Conservation (phyloP, 2,113 vertebrate species). For the Formicarius rufipectus region DNA sequence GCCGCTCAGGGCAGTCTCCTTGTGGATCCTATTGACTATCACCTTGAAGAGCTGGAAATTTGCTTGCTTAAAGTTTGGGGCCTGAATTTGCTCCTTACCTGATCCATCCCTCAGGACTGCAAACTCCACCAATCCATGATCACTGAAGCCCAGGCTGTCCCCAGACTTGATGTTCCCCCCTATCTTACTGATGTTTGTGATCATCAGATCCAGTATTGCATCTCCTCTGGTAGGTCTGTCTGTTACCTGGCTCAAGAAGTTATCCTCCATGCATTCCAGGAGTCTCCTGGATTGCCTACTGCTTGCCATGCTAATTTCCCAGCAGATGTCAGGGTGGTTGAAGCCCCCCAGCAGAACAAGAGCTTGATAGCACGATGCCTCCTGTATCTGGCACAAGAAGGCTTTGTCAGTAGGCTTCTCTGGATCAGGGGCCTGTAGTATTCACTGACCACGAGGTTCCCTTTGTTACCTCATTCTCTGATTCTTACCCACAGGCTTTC, state of each 20-base stretch:
- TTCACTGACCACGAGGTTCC: background rate
- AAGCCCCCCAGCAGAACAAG: background rate
- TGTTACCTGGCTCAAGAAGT: background rate
- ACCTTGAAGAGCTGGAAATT: background rate
- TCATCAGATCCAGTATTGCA: background rate
- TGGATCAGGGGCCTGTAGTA: background rate
- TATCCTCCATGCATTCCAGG: background rate
- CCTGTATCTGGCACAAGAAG: background rate
- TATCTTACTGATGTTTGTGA: background rate
- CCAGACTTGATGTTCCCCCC: background rate
- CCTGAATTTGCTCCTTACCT: background rate
- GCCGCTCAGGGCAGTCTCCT: background rate
- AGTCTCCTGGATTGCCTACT: background rate
- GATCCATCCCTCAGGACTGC: background rate
- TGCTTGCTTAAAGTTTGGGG: background rate
- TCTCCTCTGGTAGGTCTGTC: background rate
- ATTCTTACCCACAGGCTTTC: background rate
- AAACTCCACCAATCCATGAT: background rate
- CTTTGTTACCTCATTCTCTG: background rate
- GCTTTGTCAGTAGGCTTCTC: background rate
- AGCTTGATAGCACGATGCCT: rapidly evolving
- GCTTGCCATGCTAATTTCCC: background rate
- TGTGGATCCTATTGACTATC: background rate
- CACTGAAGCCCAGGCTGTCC: background rate
- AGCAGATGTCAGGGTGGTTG: background rate